Evolutionary conservation across 2,797 vertebrate genomes (phyloP).

Genomic region (Alosa sapidissima): DNA sequence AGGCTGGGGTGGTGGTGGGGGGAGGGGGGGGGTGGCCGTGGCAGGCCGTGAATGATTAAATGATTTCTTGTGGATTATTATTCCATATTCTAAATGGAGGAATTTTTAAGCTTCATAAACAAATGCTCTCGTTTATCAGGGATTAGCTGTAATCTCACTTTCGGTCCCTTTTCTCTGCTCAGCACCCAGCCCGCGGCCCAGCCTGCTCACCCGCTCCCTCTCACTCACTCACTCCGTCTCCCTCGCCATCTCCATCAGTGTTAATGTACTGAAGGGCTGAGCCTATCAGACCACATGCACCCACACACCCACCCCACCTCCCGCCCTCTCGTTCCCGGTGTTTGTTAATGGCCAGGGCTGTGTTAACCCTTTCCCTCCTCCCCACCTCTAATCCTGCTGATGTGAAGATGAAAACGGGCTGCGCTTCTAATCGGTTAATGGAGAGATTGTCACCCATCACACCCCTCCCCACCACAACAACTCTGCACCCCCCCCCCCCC

Average conservation of each 20-base stretch:
- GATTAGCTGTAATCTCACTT: conserved; percentile 82
- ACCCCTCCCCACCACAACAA: neutral
- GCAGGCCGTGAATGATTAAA: conserved; percentile 72
- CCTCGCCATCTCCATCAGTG: conserved; percentile 34
- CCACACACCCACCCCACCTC: neutral
- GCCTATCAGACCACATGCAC: neutral
- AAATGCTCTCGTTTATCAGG: conserved; percentile 80
- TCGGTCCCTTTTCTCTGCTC: conserved; percentile 57
- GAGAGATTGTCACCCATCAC: conserved; percentile 5
- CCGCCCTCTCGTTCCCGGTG: neutral
- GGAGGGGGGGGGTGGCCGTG: conserved; percentile 1
- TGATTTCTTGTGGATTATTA: conserved; percentile 76
- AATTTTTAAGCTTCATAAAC: conserved; percentile 80
- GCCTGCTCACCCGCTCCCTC: neutral
- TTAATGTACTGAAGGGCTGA: conserved; percentile 41
- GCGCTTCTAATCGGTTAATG: conserved; percentile 17
- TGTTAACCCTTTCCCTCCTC: conserved; percentile 30
- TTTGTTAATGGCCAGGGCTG: conserved; percentile 11
- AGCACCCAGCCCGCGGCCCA: neutral
- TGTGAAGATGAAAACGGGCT: conserved; percentile 12
- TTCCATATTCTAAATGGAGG: conserved; percentile 84
- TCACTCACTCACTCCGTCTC: conserved; percentile 6
- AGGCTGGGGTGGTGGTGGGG: conserved; percentile 46
- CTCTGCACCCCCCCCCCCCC: neutral
- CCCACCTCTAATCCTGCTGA: conserved; percentile 20